Evolutionary conservation across 2,113 vertebrate genomes (phyloP).

Genomic region (Scomber scombrus): DNA sequence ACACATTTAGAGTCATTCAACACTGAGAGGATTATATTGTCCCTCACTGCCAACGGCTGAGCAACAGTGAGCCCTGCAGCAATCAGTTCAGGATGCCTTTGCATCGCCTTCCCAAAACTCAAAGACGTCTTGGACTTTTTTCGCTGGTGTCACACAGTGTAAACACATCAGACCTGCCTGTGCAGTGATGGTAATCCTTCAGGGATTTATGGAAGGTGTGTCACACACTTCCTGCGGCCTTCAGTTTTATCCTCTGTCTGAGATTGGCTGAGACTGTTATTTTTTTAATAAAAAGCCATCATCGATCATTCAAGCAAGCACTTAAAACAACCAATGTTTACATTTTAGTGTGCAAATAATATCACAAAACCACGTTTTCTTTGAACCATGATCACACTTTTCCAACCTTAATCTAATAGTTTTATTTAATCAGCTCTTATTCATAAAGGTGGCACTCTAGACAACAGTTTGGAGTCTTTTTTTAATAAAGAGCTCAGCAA

Average conservation of each 20-base stretch:
- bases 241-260: constrained; percentile 2
- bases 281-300: neutral
- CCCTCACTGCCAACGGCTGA: constrained; percentile 47
- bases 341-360: too few species aligned
- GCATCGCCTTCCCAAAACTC: constrained; percentile 38
- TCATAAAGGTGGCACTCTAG: neutral
- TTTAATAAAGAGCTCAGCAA: too few species aligned
- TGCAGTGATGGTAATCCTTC: constrained; percentile 26
- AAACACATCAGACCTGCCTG: constrained; percentile 33
- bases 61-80: constrained; percentile 58
- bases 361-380: neutral
- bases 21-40: constrained; percentile 66
- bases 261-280: constrained; percentile 6
- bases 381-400: neutral
- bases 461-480: too few species aligned
- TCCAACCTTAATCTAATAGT: neutral
- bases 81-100: constrained; percentile 63
- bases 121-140: constrained; percentile 38
- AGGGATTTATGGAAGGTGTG: constrained; percentile 19
- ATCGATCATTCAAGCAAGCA: constrained; percentile 11
- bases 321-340: neutral
- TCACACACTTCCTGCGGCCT: constrained; percentile 7
- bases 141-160: constrained; percentile 32
- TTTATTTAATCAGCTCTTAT: neutral
- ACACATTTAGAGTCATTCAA: constrained; percentile 64